A percentile compares a stretch with the other conserved stretches of the same genome.
phyloP scores from a whole-genome alignment of 1,140 invertebrate genomes.

The Acromyrmex charruanus region DNA sequence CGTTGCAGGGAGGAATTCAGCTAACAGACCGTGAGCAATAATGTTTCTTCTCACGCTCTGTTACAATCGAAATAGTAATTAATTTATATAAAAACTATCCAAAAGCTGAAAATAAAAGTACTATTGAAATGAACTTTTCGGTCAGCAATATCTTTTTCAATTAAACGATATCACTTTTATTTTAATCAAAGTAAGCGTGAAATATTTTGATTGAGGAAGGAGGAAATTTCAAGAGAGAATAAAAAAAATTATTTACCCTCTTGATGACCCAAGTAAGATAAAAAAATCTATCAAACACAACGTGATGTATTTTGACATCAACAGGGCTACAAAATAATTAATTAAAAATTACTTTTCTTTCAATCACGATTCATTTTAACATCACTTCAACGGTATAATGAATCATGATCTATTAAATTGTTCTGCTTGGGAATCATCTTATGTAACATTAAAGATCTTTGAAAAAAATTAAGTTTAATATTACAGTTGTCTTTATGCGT shows the following conservation, averaged over 20 bases:
- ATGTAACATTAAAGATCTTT: neutral
- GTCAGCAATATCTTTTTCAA: neutral
- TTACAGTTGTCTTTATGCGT: neutral
- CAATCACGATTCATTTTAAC: too few species aligned
- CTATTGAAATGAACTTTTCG: neutral
- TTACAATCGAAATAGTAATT: neutral
- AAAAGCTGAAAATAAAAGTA: neutral
- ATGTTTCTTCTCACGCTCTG: neutral
- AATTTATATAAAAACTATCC: neutral
- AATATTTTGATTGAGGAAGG: neutral
- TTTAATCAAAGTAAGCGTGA: neutral
- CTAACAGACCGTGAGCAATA: neutral
- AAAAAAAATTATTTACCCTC: neutral
- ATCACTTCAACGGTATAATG: too few species aligned
- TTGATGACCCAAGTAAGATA: too few species aligned
- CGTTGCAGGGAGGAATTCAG: constrained; percentile 6
- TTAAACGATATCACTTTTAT: neutral
- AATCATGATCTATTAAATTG: too few species aligned
- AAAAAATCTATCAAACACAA: too few species aligned
- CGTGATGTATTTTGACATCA: too few species aligned
- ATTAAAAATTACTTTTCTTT: too few species aligned
- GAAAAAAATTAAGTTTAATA: neutral
- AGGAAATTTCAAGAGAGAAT: neutral
- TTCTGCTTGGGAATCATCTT: neutral
- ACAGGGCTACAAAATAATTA: too few species aligned